A percentile compares a stretch with the other conserved stretches of the same genome.
Evolutionary conservation across 1,140 invertebrate species (phyloP).

Genomic region (Forficula auricularia): DNA sequence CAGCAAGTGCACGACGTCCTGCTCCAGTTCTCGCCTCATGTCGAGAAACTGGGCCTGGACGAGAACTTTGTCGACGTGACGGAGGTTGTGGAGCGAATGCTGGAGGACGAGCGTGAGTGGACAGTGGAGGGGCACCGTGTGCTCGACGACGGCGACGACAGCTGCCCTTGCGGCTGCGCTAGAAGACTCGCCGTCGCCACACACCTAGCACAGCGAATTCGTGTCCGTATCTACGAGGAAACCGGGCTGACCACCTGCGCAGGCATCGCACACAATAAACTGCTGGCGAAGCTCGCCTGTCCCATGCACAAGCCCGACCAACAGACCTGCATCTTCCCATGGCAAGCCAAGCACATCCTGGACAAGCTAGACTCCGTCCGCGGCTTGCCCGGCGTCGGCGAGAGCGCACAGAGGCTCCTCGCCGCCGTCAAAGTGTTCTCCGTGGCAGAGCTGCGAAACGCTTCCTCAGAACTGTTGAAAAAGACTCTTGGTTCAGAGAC

Average conservation of each 20-base stretch:
- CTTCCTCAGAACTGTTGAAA: conserved; percentile 35
- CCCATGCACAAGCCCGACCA: conserved; percentile 57
- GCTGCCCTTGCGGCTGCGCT: conserved; percentile 53
- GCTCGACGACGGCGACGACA: conserved; percentile 30
- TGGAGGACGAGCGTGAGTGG: conserved; percentile 18
- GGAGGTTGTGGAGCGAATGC: conserved; percentile 36
- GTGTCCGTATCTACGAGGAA: conserved; percentile 40
- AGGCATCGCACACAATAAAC: conserved; percentile 66
- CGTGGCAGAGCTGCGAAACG: conserved; percentile 44
- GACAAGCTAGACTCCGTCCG: conserved; percentile 35
- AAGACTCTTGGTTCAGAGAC: conserved; percentile 44
- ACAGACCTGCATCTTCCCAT: conserved; percentile 58
- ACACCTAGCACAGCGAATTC: conserved; percentile 49
- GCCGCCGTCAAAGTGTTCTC: conserved; percentile 40
- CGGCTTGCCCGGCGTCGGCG: conserved; percentile 53
- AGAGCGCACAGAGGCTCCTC: conserved; percentile 41
- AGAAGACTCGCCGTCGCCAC: conserved; percentile 42
- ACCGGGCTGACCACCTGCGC: conserved; percentile 60
- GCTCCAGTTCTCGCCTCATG: conserved; percentile 43
- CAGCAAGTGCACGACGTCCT: conserved; percentile 45
- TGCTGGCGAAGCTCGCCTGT: conserved; percentile 60
- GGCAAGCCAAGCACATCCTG: conserved; percentile 41
- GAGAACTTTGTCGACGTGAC: conserved; percentile 64
- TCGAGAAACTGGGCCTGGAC: conserved; percentile 62
- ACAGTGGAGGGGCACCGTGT: conserved; percentile 32